Conservation (phyloP, 2,113 vertebrate species). For the Hippocampus zosterae region DNA sequence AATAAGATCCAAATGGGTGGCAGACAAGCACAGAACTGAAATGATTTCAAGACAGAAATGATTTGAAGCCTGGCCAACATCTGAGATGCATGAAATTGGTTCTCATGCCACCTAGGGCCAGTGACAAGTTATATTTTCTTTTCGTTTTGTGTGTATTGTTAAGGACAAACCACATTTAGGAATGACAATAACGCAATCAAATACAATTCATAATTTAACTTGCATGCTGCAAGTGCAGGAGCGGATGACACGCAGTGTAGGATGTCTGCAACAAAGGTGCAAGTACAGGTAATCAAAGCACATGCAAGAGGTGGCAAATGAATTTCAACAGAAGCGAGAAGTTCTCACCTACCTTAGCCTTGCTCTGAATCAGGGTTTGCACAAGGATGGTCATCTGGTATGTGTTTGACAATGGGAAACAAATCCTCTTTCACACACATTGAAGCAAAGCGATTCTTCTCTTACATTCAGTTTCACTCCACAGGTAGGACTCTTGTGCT, state of each 20-base stretch:
- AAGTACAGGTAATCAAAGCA: neutral
- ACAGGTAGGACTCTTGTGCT: conserved; percentile 40
- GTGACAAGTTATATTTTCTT: conserved; percentile 6
- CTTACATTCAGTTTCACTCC: conserved; percentile 51
- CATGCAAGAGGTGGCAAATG: neutral
- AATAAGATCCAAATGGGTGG: conserved; percentile 1
- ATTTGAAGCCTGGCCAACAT: conserved; percentile 8
- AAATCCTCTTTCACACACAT: conserved; percentile 72
- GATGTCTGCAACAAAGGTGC: too few species aligned
- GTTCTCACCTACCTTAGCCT: conserved; percentile 68
- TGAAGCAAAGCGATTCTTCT: conserved; percentile 64
- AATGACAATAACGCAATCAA: neutral
- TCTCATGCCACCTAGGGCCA: neutral
- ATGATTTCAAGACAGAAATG: conserved; percentile 12
- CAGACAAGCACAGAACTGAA: neutral
- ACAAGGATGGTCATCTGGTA: conserved; percentile 76
- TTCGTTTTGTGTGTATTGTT: conserved; percentile 7
- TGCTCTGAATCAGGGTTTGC: conserved; percentile 67
- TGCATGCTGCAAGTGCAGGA: too few species aligned
- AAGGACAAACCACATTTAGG: neutral
- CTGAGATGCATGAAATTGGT: conserved; percentile 21
- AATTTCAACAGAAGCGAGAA: conserved; percentile 5
- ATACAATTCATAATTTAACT: too few species aligned
- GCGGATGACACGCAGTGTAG: too few species aligned
- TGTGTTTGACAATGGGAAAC: conserved; percentile 67